Evolutionary conservation across 2,797 vertebrate genomes (phyloP).

Genomic region (Triplophysa bombifrons): DNA sequence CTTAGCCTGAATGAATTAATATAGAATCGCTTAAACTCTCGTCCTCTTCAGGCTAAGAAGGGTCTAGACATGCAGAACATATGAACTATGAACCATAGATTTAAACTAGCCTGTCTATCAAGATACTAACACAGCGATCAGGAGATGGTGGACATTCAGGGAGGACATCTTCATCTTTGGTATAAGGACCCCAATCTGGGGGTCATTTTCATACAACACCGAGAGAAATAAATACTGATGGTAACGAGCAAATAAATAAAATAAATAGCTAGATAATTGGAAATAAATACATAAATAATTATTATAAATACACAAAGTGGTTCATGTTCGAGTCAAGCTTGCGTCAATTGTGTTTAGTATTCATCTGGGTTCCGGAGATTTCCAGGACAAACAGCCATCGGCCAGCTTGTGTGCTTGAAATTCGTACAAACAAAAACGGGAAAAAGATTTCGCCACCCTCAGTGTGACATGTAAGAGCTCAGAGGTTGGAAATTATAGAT

Average conservation of each 20-base stretch:
- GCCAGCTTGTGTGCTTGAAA: slow-evolving; percentile 81
- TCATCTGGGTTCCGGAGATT: slow-evolving; percentile 34
- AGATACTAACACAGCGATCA: slow-evolving; percentile 46
- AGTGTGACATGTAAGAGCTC: slow-evolving; percentile 72
- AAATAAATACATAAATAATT: slow-evolving; percentile 67
- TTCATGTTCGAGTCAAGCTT: slow-evolving; percentile 65
- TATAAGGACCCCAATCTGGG: slow-evolving; percentile 84
- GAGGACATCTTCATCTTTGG: slow-evolving; percentile 84
- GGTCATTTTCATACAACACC: slow-evolving; percentile 78
- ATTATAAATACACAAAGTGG: slow-evolving; percentile 76
- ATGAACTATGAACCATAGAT: slow-evolving; percentile 35
- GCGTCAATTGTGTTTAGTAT: slow-evolving; percentile 23
- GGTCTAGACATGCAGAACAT: slow-evolving; percentile 47
- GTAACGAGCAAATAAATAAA: slow-evolving; percentile 82
- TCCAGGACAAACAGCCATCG: slow-evolving; percentile 50
- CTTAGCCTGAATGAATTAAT: slow-evolving; percentile 28
- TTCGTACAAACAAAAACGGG: slow-evolving; percentile 78
- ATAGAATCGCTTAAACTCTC: slow-evolving; percentile 13
- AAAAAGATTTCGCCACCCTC: slow-evolving; percentile 75
- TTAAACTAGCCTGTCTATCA: slow-evolving; percentile 41
- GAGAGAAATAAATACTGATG: slow-evolving; percentile 82
- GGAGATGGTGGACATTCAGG: slow-evolving; percentile 75
- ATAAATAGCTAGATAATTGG: slow-evolving; percentile 69
- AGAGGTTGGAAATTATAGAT: slow-evolving; percentile 63
- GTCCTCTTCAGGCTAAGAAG: slow-evolving; percentile 29